Evolutionary conservation across 2,797 vertebrate genomes (phyloP).

Genomic region (Gallinago solitaria): DNA sequence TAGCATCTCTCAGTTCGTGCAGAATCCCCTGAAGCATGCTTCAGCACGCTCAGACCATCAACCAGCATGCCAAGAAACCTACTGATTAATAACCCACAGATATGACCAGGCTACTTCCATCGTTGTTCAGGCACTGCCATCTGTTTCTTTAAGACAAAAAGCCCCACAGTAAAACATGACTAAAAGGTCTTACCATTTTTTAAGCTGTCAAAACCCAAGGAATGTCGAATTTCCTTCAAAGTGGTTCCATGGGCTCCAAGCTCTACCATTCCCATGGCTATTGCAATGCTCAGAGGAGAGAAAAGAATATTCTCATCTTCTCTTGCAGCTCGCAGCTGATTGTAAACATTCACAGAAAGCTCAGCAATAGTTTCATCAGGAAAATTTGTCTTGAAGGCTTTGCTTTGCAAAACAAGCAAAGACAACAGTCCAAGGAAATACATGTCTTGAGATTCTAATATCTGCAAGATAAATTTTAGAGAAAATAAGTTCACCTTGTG

Average conservation of each 20-base stretch:
- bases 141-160: background rate
- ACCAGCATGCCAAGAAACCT: background rate
- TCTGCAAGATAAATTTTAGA: conserved; percentile 48
- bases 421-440: conserved; percentile 79
- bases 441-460: conserved; percentile 68
- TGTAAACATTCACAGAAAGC: conserved; percentile 93
- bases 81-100: background rate
- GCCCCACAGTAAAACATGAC: accelerated
- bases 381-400: conserved; percentile 78
- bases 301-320: conserved; percentile 95
- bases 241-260: conserved; percentile 90
- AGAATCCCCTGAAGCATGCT: background rate
- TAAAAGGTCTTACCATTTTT: conserved; percentile 82
- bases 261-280: conserved; percentile 93
- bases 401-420: conserved; percentile 77
- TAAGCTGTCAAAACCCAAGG: conserved; percentile 87
- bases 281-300: conserved; percentile 89
- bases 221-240: conserved; percentile 89
- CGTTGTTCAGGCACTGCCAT: background rate
- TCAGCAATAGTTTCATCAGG: conserved; percentile 87
- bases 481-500: background rate
- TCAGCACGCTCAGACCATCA: background rate
- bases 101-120: background rate
- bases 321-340: conserved; percentile 84
- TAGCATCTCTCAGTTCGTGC: background rate